phyloP scores from a whole-genome alignment of 2,888 invertebrate genomes.

The Ectropis crepuscularia region DNA sequence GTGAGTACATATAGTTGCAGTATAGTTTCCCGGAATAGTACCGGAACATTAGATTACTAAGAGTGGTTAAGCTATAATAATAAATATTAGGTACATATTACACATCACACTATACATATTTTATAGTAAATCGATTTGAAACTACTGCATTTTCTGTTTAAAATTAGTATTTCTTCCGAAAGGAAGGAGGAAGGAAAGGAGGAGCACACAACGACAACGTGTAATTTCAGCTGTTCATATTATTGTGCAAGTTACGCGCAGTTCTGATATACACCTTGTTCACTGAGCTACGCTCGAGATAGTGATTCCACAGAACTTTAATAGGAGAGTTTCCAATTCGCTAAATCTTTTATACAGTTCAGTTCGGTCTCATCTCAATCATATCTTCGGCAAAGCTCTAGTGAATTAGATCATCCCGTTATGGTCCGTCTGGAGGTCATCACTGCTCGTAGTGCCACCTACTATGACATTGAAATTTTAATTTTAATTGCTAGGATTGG shows the following conservation, averaged over 20 bases:
- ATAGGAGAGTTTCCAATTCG: constrained; percentile 16
- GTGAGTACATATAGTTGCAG: too few relatives aligned
- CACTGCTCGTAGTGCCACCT: neutral
- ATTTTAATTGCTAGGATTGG: too few relatives aligned
- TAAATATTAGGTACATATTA: too few relatives aligned
- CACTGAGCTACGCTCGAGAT: constrained; percentile 14
- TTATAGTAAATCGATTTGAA: too few relatives aligned
- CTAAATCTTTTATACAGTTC: constrained; percentile 9
- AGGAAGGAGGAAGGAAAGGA: too few relatives aligned
- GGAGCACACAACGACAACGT: neutral
- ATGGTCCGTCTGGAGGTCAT: constrained; percentile 16
- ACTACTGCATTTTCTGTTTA: too few relatives aligned
- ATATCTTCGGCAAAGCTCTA: constrained; percentile 8
- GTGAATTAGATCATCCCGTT: constrained; percentile 11
- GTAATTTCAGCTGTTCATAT: constrained; percentile 1
- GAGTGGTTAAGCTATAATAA: too few relatives aligned
- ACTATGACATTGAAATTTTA: constrained; percentile 11
- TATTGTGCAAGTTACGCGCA: constrained; percentile 11
- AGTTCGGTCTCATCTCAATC: constrained; percentile 6
- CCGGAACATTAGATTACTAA: too few relatives aligned
- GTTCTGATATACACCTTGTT: constrained; percentile 13
- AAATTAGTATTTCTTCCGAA: too few relatives aligned
- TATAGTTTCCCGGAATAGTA: too few relatives aligned
- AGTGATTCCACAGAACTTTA: constrained; percentile 17
- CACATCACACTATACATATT: too few relatives aligned